phyloP scores from a whole-genome alignment of 53 echinoderm and acorn worm genomes.

The Crossaster papposus region DNA sequence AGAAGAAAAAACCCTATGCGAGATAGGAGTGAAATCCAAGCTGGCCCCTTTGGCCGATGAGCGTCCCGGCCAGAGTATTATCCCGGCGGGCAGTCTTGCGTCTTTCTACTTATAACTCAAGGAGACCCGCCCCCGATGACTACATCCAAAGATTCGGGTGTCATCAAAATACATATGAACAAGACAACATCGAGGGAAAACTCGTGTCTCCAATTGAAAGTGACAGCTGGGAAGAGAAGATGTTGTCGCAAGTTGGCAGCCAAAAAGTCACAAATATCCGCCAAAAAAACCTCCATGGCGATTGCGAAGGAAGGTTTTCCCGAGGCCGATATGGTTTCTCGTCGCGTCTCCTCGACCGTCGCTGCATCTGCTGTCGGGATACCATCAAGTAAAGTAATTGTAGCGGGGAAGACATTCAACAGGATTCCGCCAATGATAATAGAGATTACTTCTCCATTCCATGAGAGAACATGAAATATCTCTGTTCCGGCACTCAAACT shows the following conservation, averaged over 20 bases:
- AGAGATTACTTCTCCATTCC: conserved; percentile 7
- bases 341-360: not conserved
- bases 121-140: no score
- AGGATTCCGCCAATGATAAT: conserved; percentile 15
- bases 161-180: not conserved
- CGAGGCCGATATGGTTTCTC: not conserved
- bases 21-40: not conserved
- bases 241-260: no score
- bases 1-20: not conserved
- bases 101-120: no score
- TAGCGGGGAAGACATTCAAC: not conserved
- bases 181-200: not conserved
- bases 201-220: not conserved
- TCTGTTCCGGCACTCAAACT: conserved; percentile 2
- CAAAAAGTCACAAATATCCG: not conserved
- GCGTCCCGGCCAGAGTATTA: no score
- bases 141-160: not conserved
- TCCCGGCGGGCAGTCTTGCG: no score
- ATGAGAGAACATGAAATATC: not conserved
- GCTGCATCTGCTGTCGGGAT: not conserved
- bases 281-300: not conserved
- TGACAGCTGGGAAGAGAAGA: not conserved
- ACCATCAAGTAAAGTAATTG: conserved; percentile 35
- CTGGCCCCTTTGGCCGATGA: not conserved
- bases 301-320: not conserved